Evolutionary conservation across 2,888 invertebrate species (phyloP).

Genomic region (Halictus ligatus): DNA sequence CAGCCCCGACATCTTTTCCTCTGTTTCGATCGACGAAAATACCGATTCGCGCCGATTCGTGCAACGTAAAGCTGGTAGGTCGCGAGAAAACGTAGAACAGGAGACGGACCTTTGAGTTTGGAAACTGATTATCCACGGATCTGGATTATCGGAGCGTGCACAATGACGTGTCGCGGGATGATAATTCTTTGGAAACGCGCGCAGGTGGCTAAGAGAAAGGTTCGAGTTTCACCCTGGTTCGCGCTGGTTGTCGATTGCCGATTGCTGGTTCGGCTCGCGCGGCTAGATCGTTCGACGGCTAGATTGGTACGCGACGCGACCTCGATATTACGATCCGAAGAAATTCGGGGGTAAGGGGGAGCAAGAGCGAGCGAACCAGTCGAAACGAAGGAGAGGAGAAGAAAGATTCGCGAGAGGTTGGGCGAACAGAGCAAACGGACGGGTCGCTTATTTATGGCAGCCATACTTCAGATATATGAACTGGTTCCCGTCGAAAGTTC

Average conservation of each 20-base stretch:
- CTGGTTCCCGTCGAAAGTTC: slow-evolving; percentile 84
- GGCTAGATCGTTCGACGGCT: slow-evolving; percentile 55
- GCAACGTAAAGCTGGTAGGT: not conserved
- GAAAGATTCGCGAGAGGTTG: slow-evolving; percentile 73
- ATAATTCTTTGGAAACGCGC: not conserved
- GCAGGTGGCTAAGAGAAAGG: slow-evolving; percentile 25
- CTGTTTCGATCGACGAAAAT: not conserved
- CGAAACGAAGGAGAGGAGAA: slow-evolving; percentile 25
- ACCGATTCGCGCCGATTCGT: slow-evolving; percentile 17
- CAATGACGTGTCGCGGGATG: slow-evolving; percentile 33
- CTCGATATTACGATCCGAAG: slow-evolving; percentile 66
- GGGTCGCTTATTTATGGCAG: slow-evolving; percentile 84
- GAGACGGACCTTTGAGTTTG: not conserved
- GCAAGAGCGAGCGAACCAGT: slow-evolving; percentile 21
- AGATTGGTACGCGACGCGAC: slow-evolving; percentile 54
- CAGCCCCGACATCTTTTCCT: slow-evolving; percentile 27
- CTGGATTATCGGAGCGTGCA: not conserved
- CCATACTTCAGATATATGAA: slow-evolving; percentile 84
- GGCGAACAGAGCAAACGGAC: slow-evolving; percentile 82
- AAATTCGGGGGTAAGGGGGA: slow-evolving; percentile 61
- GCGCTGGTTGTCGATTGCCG: not conserved
- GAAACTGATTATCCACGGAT: not conserved
- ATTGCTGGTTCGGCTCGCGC: slow-evolving; percentile 19
- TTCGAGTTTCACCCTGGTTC: slow-evolving; percentile 20
- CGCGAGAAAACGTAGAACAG: not conserved